Evolutionary conservation across 2,113 vertebrate species (phyloP).

Genomic region (Arothron firmamentum): DNA sequence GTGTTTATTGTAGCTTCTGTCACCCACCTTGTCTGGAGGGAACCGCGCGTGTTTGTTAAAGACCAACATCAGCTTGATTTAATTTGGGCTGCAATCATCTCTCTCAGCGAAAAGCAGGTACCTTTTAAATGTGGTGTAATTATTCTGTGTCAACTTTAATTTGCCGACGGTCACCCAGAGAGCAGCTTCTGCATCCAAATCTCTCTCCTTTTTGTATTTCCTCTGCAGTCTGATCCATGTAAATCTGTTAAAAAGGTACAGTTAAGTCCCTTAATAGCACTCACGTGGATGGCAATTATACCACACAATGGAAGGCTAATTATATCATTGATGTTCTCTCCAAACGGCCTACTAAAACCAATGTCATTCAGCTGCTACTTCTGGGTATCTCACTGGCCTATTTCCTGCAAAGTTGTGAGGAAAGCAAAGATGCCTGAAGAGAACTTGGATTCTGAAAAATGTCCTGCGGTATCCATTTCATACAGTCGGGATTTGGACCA

Average conservation of each 20-base stretch:
- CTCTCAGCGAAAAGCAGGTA: background rate
- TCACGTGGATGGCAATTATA: conserved; percentile 66
- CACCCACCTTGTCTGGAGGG: background rate
- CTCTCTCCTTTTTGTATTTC: conserved; percentile 8
- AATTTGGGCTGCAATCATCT: background rate
- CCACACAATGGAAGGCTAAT: conserved; percentile 62
- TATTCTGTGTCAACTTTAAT: conserved; percentile 17
- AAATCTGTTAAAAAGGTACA: conserved; percentile 52
- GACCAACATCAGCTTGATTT: background rate
- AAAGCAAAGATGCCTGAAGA: conserved; percentile 7
- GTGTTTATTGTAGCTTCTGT: no score
- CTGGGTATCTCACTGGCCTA: conserved; percentile 51
- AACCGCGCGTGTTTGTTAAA: background rate
- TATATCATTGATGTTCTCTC: conserved; percentile 64
- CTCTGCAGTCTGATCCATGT: conserved; percentile 21
- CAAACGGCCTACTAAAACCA: conserved; percentile 71
- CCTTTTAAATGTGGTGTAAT: conserved; percentile 8
- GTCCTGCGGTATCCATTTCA: background rate
- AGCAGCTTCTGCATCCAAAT: conserved; percentile 11
- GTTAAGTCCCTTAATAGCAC: conserved; percentile 58
- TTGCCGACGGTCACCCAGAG: conserved; percentile 5
- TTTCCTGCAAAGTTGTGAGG: conserved; percentile 42
- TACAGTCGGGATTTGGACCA: no score
- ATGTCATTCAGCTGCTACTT: conserved; percentile 65
- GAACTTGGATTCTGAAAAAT: background rate